These are phyloP conservation scores for Proteles cristata DNA, from an alignment of 2,113 vertebrate species.

Conservation along the genomic window DNA sequence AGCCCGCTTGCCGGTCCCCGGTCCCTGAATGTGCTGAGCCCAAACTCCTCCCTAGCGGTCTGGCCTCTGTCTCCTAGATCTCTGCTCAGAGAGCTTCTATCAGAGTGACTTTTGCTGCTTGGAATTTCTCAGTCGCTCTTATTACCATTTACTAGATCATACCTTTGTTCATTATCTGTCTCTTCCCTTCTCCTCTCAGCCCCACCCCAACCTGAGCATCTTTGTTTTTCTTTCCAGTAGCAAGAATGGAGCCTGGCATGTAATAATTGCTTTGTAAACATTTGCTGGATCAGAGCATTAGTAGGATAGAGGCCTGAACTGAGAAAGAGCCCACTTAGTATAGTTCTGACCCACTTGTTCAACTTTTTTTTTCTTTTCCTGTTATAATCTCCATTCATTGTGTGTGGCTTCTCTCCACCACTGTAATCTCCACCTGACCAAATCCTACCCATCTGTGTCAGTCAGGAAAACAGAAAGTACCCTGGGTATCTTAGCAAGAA, in stretches of 20 bases:
- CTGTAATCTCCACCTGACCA: background rate
- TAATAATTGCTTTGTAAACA: background rate
- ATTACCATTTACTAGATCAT: background rate
- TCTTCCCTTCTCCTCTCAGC: background rate
- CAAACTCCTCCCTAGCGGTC: background rate
- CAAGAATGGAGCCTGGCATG: background rate
- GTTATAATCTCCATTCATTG: background rate
- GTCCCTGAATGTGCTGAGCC: no score
- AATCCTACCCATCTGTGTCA: background rate
- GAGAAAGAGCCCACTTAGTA: background rate
- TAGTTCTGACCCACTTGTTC: background rate
- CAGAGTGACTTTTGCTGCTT: background rate
- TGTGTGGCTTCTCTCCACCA: background rate
- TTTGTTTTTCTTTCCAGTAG: background rate
- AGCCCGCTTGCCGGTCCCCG: background rate
- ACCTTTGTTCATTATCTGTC: background rate
- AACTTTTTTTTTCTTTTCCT: background rate
- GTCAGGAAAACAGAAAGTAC: background rate
- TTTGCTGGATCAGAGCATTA: background rate
- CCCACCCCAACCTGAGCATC: background rate
- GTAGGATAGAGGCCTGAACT: background rate
- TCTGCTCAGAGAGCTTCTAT: background rate
- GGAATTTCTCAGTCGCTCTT: background rate
- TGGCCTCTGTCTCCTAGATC: background rate
- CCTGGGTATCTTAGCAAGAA: constrained; percentile 10